Evolutionary conservation across 1,140 invertebrate genomes (phyloP).

Genomic region (Drosophila rhopaloa): DNA sequence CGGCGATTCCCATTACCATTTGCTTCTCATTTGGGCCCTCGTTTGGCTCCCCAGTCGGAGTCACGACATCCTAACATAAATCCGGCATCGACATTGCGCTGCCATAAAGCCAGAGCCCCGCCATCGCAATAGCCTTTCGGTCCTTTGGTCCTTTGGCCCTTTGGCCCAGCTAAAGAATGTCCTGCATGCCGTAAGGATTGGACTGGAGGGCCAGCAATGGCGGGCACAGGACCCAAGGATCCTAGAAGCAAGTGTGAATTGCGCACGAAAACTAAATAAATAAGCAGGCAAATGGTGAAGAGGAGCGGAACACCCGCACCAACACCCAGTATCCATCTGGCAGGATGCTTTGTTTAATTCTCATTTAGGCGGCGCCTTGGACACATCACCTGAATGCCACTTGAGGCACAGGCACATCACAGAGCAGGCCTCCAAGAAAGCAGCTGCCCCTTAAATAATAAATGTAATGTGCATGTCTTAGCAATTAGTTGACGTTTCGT

Average conservation of each 20-base stretch:
- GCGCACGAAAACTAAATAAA: constrained; percentile 61
- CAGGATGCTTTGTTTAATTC: constrained; percentile 74
- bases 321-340: constrained; percentile 9
- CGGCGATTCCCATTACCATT: constrained; percentile 50
- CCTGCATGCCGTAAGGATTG: constrained; percentile 18
- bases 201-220: constrained; percentile 28
- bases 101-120: constrained; percentile 36
- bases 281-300: constrained; percentile 39
- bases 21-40: constrained; percentile 30
- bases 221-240: constrained; percentile 28
- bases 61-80: constrained; percentile 74
- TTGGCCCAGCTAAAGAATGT: constrained; percentile 12
- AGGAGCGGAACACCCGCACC: not conserved
- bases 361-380: constrained; percentile 65
- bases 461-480: constrained; percentile 60
- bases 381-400: constrained; percentile 35
- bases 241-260: constrained; percentile 52
- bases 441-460: constrained; percentile 55
- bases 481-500: constrained; percentile 51
- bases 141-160: not conserved
- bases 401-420: constrained; percentile 27
- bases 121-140: constrained; percentile 3
- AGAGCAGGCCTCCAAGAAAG: constrained; percentile 33
- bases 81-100: constrained; percentile 53
- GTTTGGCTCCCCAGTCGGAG: constrained; percentile 42